phyloP scores from a whole-genome alignment of 1,140 invertebrate genomes.

The Calliopsis andreniformis region DNA sequence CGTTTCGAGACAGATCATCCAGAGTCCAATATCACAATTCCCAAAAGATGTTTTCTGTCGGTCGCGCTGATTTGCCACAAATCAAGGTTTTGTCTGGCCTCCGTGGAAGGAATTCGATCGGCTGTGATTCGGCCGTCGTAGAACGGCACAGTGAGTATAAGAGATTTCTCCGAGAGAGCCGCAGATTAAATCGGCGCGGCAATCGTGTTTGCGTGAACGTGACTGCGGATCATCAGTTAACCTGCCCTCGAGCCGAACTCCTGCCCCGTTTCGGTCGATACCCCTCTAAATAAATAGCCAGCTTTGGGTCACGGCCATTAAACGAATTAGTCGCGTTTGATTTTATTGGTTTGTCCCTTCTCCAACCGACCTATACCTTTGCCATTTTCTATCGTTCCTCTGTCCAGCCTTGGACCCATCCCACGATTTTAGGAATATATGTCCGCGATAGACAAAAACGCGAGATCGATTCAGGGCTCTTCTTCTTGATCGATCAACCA shows the following conservation, averaged over 20 bases:
- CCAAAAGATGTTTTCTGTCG: slow-evolving; percentile 8
- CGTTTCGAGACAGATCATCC: slow-evolving; percentile 19
- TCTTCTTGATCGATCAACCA: slow-evolving; percentile 19
- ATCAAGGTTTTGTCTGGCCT: neutral
- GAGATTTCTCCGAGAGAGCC: slow-evolving; percentile 59
- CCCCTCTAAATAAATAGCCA: slow-evolving; percentile 72
- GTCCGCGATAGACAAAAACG: slow-evolving; percentile 31
- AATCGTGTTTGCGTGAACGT: slow-evolving; percentile 71
- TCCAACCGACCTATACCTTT: neutral
- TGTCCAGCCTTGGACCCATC: neutral
- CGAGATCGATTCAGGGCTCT: slow-evolving; percentile 8
- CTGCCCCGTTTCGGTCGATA: slow-evolving; percentile 57
- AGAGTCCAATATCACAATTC: slow-evolving; percentile 17
- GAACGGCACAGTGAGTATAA: slow-evolving; percentile 44
- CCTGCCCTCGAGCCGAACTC: slow-evolving; percentile 41
- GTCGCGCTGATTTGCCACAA: slow-evolving; percentile 9
- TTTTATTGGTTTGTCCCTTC: slow-evolving; percentile 68
- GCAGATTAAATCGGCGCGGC: slow-evolving; percentile 66
- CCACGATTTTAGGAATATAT: slow-evolving; percentile 9
- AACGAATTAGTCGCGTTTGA: slow-evolving; percentile 74
- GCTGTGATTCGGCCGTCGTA: slow-evolving; percentile 24
- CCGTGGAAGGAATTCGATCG: slow-evolving; percentile 37
- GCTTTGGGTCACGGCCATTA: slow-evolving; percentile 71
- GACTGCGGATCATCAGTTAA: slow-evolving; percentile 73
- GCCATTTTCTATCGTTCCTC: slow-evolving; percentile 26